Percentiles rank a stretch among this genome's conserved stretches.
Conservation (phyloP, 2,797 vertebrate genomes). For the Chaetophractus vellerosus region DNA sequence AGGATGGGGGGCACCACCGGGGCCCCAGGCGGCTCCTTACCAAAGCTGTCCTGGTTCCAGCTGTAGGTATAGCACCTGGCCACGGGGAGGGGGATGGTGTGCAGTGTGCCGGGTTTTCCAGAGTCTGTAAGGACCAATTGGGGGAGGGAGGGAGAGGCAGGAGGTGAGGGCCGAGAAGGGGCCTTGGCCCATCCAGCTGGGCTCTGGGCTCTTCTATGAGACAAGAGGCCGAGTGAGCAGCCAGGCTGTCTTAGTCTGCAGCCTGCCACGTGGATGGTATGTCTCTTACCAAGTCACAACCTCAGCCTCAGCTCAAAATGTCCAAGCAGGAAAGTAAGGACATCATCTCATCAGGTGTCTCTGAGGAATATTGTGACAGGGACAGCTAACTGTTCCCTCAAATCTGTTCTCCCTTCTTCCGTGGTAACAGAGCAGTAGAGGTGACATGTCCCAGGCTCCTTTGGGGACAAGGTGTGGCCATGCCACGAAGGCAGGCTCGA, state of each 20-base stretch:
- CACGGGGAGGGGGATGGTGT: constrained; percentile 93
- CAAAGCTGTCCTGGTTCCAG: constrained; percentile 98
- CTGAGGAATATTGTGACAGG: not conserved
- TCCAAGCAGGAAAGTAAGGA: not conserved
- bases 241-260: not conserved
- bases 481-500: not conserved
- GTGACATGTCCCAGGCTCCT: not conserved
- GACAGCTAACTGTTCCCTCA: not conserved
- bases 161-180: not conserved
- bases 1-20: not conserved
- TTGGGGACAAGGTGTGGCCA: not conserved
- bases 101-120: constrained; percentile 89
- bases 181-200: too few species aligned
- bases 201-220: too few species aligned
- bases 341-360: not conserved
- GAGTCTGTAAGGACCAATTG: constrained; percentile 78
- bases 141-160: not conserved
- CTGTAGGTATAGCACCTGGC: constrained; percentile 95
- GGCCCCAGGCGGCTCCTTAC: constrained; percentile 88
- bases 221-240: not conserved
- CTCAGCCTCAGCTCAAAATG: not conserved
- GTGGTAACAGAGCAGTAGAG: not conserved
- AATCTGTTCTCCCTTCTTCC: not conserved
- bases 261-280: rapidly evolving
- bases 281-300: not conserved